phyloP scores from a whole-genome alignment of 2,888 invertebrate genomes.

The Frankliniella intonsa region DNA sequence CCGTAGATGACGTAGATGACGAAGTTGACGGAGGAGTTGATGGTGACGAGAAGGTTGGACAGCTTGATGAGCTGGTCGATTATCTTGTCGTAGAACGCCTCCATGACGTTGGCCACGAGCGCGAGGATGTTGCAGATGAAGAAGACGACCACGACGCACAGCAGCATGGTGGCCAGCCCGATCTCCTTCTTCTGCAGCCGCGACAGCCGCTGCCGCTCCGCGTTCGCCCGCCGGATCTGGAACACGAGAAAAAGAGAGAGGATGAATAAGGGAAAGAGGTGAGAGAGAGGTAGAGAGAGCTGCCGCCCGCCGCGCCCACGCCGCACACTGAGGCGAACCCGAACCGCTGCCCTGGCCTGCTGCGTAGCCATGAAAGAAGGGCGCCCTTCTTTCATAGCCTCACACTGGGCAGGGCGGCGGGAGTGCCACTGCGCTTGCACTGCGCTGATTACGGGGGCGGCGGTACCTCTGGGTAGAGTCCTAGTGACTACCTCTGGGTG shows the following conservation, averaged over 20 bases:
- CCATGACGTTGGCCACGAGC: conserved; percentile 77
- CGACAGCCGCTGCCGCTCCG: conserved; percentile 83
- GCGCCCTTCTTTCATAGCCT: too few relatives aligned
- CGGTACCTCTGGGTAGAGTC: too few relatives aligned
- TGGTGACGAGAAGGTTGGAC: conserved; percentile 88
- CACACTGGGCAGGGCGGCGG: too few relatives aligned
- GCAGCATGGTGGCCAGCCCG: conserved; percentile 88
- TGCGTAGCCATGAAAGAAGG: too few relatives aligned
- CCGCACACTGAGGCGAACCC: too few relatives aligned
- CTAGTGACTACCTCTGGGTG: too few relatives aligned
- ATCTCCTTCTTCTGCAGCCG: conserved; percentile 88
- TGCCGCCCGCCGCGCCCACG: too few relatives aligned
- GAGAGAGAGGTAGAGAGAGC: too few relatives aligned
- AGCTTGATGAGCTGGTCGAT: conserved; percentile 69
- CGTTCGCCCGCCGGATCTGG: conserved; percentile 80
- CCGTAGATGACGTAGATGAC: conserved; percentile 97
- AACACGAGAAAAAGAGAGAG: conserved; percentile 35
- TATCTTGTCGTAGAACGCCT: conserved; percentile 66
- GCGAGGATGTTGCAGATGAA: conserved; percentile 88
- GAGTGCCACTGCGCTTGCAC: too few relatives aligned
- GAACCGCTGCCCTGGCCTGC: too few relatives aligned
- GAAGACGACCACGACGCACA: conserved; percentile 91
- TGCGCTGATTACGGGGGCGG: too few relatives aligned
- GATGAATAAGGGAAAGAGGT: too few relatives aligned
- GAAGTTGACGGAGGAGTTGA: conserved; percentile 97